Evolutionary conservation across 2,888 invertebrate species (phyloP).

Genomic region (Epicampocera succincta): DNA sequence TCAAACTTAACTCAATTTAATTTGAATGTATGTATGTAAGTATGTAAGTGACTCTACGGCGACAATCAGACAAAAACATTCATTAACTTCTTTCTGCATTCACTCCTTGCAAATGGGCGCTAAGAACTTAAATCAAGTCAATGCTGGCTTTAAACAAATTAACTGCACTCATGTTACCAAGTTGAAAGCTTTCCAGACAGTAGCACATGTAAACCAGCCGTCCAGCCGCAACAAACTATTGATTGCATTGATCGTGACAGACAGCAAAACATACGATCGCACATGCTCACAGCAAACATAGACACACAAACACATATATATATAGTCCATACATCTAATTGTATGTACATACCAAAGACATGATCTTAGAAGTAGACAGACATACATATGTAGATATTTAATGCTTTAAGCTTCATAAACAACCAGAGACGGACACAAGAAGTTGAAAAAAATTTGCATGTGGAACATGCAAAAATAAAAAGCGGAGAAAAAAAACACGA

Average conservation of each 20-base stretch:
- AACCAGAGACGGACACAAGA: background rate
- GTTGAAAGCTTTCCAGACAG: constrained; percentile 26
- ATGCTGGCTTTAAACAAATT: constrained; percentile 49
- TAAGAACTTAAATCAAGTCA: constrained; percentile 44
- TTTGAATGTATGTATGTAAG: background rate
- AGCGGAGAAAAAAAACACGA: background rate
- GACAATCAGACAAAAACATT: background rate
- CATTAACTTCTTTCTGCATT: background rate
- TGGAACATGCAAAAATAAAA: constrained; percentile 12
- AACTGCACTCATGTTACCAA: constrained; percentile 46
- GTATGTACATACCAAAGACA: constrained; percentile 11
- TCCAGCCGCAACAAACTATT: constrained; percentile 21
- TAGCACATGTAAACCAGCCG: constrained; percentile 19
- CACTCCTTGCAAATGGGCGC: constrained; percentile 34
- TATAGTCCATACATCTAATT: no score
- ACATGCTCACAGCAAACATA: background rate
- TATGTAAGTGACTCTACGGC: background rate
- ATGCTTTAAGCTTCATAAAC: constrained; percentile 33
- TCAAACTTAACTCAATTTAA: background rate
- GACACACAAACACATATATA: no score
- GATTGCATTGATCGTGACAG: constrained; percentile 44
- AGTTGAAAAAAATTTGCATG: constrained; percentile 11
- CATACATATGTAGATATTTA: constrained; percentile 28
- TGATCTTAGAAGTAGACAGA: constrained; percentile 36
- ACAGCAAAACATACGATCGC: background rate